Conservation (phyloP, 2,113 vertebrate species). For the Corythornis vintsioides region DNA sequence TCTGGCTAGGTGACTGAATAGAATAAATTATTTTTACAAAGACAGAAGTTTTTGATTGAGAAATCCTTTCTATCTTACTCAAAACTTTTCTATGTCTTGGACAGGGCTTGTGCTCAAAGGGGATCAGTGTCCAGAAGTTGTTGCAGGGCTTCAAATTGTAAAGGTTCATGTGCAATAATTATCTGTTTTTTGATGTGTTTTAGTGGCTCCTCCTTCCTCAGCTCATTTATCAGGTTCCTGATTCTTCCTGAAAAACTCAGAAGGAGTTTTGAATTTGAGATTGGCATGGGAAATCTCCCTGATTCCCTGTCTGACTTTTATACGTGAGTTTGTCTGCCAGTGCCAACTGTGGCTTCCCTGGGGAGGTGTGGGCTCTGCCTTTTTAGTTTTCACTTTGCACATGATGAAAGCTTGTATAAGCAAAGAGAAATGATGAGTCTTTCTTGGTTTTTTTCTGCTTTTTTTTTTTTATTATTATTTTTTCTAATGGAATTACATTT, state of each 20-base stretch:
- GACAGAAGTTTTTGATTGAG: background rate
- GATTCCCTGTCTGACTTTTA: background rate
- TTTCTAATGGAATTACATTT: background rate
- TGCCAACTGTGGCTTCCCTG: background rate
- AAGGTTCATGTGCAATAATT: background rate
- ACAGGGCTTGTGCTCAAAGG: background rate
- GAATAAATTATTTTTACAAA: accelerated
- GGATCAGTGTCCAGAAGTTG: background rate
- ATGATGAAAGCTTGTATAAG: background rate
- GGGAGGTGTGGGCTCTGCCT: background rate
- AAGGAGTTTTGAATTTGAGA: background rate
- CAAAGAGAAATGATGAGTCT: background rate
- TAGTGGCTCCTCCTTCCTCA: background rate
- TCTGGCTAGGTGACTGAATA: background rate
- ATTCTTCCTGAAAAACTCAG: background rate
- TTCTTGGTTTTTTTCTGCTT: background rate
- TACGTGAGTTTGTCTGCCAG: background rate
- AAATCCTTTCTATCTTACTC: background rate
- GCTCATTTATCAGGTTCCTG: background rate
- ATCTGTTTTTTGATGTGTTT: background rate
- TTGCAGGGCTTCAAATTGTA: background rate
- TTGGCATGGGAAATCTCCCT: background rate
- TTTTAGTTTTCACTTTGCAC: background rate
- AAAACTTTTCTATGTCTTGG: background rate
- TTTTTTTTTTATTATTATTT: background rate